Evolutionary conservation across 2,113 vertebrate species (phyloP).

Genomic region (Lophotis ruficrista): DNA sequence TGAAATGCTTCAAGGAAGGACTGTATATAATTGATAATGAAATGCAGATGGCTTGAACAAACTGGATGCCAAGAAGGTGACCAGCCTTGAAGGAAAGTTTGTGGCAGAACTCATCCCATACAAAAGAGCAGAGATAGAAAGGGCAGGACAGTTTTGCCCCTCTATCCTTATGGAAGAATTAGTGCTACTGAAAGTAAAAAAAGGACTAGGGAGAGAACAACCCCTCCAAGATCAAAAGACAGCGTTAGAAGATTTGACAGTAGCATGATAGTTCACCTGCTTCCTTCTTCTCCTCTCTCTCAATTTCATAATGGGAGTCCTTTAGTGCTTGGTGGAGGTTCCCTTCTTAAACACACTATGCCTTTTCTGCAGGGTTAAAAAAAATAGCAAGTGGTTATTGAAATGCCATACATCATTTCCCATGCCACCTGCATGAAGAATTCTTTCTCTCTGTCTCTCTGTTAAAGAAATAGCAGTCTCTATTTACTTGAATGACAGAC

Average conservation of each 20-base stretch:
- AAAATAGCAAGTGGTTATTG: background rate
- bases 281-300: background rate
- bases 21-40: conserved; percentile 3
- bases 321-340: background rate
- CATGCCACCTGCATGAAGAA: background rate
- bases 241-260: background rate
- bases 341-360: background rate
- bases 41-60: conserved; percentile 17
- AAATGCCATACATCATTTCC: background rate
- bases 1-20: background rate
- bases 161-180: background rate
- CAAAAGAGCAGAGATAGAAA: background rate
- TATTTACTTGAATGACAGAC: background rate
- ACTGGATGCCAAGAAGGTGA: background rate
- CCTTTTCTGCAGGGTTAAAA: background rate
- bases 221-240: background rate
- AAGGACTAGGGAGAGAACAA: background rate
- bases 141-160: background rate
- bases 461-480: background rate
- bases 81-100: background rate
- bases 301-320: background rate
- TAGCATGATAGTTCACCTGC: background rate
- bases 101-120: background rate
- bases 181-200: background rate
- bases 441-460: background rate